Evolutionary conservation across 2,113 vertebrate species (phyloP).

Genomic region (Aptenodytes patagonicus): DNA sequence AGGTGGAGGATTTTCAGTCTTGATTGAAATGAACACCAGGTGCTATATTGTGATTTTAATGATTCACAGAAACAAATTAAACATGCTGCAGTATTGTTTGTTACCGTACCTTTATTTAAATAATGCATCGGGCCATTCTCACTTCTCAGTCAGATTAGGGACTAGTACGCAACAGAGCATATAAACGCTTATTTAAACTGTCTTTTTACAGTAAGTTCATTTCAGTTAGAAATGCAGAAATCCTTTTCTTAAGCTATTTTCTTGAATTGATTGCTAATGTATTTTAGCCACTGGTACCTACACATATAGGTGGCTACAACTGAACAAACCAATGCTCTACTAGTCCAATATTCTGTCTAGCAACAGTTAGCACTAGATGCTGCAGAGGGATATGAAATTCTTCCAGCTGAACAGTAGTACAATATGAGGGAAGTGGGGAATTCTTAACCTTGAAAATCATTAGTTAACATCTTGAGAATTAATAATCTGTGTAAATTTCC

Average conservation of each 20-base stretch:
- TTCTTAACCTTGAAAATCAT: background rate
- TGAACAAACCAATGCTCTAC: background rate
- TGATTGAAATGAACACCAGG: conserved; percentile 32
- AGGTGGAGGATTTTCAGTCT: conserved; percentile 24
- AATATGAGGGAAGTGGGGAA: background rate
- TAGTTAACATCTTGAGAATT: background rate
- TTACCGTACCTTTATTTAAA: background rate
- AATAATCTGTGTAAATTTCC: background rate
- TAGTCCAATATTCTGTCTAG: background rate
- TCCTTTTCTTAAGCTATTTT: background rate
- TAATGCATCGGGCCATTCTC: background rate
- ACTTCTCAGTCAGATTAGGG: background rate
- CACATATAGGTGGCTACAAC: background rate
- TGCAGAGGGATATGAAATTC: background rate
- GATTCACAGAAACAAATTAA: conserved; percentile 15
- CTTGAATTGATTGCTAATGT: background rate
- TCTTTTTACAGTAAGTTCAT: background rate
- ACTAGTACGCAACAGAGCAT: background rate
- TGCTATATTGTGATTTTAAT: conserved; percentile 20
- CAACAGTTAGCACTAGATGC: background rate
- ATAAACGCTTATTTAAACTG: background rate
- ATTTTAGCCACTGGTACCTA: background rate
- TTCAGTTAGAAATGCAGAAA: background rate
- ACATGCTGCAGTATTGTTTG: background rate
- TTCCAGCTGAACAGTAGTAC: background rate